Conservation (phyloP, 2,113 vertebrate genomes). For the Nematolebias whitei region DNA sequence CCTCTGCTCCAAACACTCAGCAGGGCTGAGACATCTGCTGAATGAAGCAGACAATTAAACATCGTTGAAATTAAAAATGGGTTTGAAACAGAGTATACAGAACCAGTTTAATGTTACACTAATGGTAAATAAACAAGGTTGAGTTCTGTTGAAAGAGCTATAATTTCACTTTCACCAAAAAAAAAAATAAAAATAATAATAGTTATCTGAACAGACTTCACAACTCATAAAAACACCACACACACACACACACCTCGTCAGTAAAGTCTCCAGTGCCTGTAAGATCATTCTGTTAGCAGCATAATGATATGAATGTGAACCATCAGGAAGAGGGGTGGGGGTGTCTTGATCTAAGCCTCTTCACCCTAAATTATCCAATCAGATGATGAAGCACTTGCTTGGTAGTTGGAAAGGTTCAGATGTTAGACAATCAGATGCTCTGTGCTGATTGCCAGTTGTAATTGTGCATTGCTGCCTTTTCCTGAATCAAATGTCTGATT, state of each 20-base stretch:
- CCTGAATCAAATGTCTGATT: slow-evolving; percentile 43
- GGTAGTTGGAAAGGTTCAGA: not conserved
- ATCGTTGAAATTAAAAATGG: not conserved
- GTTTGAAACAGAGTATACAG: not conserved
- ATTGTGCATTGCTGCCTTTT: slow-evolving; percentile 2
- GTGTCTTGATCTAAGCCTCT: slow-evolving; percentile 13
- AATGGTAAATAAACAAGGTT: not conserved
- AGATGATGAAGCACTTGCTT: slow-evolving; percentile 20
- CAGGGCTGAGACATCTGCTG: slow-evolving; percentile 49
- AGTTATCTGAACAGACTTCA: not conserved
- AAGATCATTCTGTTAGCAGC: not conserved
- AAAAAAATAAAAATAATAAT: not conserved
- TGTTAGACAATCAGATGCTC: slow-evolving; percentile 40
- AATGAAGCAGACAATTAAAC: not conserved
- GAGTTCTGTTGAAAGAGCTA: not conserved
- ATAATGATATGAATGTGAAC: not conserved
- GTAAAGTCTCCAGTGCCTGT: rapidly evolving
- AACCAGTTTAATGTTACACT: not conserved
- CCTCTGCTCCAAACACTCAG: slow-evolving; percentile 18
- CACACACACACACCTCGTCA: not conserved
- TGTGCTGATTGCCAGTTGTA: slow-evolving; percentile 20
- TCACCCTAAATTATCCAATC: slow-evolving; percentile 52
- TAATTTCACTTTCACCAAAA: not conserved
- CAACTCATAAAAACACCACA: not conserved
- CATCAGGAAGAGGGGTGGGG: not conserved